Evolutionary conservation across 1,140 invertebrate species (phyloP).

Genomic region (Melipona quadrifasciata): DNA sequence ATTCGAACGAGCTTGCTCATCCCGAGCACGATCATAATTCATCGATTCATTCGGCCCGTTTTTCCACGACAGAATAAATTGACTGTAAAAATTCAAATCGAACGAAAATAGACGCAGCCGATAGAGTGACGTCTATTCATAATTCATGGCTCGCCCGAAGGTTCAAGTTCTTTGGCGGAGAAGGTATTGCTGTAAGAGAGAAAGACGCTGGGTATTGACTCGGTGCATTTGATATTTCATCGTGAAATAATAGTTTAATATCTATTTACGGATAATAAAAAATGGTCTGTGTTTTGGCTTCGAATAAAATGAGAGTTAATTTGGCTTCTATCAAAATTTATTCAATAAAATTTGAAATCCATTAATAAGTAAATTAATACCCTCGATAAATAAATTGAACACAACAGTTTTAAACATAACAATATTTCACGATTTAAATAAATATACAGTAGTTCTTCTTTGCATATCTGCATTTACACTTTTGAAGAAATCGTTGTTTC

Average conservation of each 20-base stretch:
- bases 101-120: slow-evolving; percentile 41
- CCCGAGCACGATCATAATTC: slow-evolving; percentile 25
- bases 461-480: too few species aligned
- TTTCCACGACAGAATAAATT: slow-evolving; percentile 37
- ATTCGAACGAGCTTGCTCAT: slow-evolving; percentile 21
- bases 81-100: slow-evolving; percentile 52
- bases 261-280: too few species aligned
- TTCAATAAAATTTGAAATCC: too few species aligned
- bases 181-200: neutral
- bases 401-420: too few species aligned
- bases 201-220: neutral
- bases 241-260: neutral
- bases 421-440: too few species aligned
- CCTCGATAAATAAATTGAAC: too few species aligned
- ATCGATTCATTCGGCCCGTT: slow-evolving; percentile 29
- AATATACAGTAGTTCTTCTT: too few species aligned
- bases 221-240: neutral
- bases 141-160: slow-evolving; percentile 38
- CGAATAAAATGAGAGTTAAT: too few species aligned
- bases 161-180: slow-evolving; percentile 20
- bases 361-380: too few species aligned
- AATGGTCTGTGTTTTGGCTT: too few species aligned
- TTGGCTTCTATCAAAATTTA: too few species aligned
- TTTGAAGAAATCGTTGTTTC: too few species aligned
- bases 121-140: slow-evolving; percentile 33